phyloP scores from a whole-genome alignment of 2,888 invertebrate genomes.

The Crioceris asparagi region DNA sequence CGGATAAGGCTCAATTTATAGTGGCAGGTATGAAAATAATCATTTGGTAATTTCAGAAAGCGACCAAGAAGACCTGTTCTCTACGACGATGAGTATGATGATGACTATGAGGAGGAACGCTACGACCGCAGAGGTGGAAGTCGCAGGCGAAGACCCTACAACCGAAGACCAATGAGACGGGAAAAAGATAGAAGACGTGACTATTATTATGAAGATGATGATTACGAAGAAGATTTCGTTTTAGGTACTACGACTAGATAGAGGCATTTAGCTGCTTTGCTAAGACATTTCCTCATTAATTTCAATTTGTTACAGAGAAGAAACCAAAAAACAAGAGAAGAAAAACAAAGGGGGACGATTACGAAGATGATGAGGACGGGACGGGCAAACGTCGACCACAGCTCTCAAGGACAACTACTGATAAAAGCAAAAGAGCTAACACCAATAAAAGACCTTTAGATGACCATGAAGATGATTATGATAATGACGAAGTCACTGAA shows the following conservation, averaged over 20 bases:
- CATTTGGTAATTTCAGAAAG: slow-evolving; percentile 22
- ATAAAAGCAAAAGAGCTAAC: background rate
- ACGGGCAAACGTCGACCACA: background rate
- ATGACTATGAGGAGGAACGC: slow-evolving; percentile 9
- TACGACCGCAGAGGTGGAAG: slow-evolving; percentile 30
- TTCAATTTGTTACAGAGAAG: slow-evolving; percentile 13
- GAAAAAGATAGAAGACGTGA: slow-evolving; percentile 24
- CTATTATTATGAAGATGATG: slow-evolving; percentile 28
- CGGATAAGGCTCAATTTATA: background rate
- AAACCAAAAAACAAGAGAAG: slow-evolving; percentile 8
- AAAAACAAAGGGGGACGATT: slow-evolving; percentile 1
- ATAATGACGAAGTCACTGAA: slow-evolving; percentile 29
- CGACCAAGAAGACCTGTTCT: slow-evolving; percentile 46
- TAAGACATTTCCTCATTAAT: too few relatives aligned
- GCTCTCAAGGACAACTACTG: background rate
- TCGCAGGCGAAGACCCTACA: slow-evolving; percentile 25
- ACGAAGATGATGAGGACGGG: slow-evolving; percentile 1
- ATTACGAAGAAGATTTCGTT: slow-evolving; percentile 20
- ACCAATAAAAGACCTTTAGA: slow-evolving; percentile 2
- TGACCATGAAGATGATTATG: slow-evolving; percentile 8
- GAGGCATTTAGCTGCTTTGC: too few relatives aligned
- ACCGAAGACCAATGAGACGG: slow-evolving; percentile 21
- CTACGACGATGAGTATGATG: slow-evolving; percentile 23
- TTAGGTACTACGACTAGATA: too few relatives aligned
- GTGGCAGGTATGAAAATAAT: too few relatives aligned